Conservation (phyloP, 2,113 vertebrate genomes). For the Rostratula benghalensis region DNA sequence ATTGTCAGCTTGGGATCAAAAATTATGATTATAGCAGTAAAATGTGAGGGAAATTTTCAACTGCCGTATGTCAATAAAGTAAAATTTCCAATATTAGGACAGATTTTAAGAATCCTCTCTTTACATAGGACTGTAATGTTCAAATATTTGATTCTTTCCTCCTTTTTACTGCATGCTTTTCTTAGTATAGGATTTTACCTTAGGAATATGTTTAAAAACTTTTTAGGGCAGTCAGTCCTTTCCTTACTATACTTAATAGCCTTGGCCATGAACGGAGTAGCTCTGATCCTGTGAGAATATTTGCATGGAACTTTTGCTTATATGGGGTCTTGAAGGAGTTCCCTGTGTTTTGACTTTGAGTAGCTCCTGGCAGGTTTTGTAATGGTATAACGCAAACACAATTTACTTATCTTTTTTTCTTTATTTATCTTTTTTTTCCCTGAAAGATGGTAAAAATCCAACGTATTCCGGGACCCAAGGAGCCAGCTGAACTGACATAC, state of each 20-base stretch:
- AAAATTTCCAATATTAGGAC: background rate
- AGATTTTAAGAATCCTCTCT: background rate
- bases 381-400: background rate
- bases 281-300: background rate
- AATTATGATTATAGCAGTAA: background rate
- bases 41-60: background rate
- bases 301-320: background rate
- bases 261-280: background rate
- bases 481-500: slow-evolving; percentile 93
- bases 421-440: background rate
- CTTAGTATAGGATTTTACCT: background rate
- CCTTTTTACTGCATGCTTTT: background rate
- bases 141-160: background rate
- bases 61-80: background rate
- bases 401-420: background rate
- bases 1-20: background rate
- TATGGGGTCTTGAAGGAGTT: background rate
- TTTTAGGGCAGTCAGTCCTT: background rate
- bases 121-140: background rate
- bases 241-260: background rate
- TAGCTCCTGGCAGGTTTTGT: background rate
- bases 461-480: slow-evolving; percentile 86
- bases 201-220: background rate
- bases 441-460: slow-evolving; percentile 95
- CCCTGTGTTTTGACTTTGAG: background rate